These are phyloP conservation scores for Microplitis demolitor DNA, from an alignment of 1,140 invertebrate species.

Conservation along the genomic window DNA sequence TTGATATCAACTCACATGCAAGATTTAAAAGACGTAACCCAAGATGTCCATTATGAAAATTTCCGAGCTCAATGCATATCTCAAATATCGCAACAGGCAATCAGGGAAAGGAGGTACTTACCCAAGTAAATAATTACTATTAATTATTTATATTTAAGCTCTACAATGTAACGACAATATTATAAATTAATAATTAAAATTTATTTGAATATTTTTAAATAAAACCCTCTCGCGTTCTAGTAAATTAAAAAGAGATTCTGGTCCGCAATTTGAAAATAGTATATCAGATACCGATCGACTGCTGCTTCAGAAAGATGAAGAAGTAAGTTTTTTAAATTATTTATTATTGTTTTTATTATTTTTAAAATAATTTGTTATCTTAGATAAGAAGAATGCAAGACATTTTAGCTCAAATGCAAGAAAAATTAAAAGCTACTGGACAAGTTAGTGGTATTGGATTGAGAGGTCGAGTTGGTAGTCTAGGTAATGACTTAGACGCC, in stretches of 20 bases:
- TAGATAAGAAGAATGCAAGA: slow-evolving; percentile 95
- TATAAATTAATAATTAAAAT: no score
- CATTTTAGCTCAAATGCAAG: slow-evolving; percentile 96
- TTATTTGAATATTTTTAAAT: no score
- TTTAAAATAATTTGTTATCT: slow-evolving; percentile 31
- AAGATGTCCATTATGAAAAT: slow-evolving; percentile 96
- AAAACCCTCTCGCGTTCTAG: slow-evolving; percentile 55
- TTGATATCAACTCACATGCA: slow-evolving; percentile 96
- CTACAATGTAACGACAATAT: no score
- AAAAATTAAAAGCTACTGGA: slow-evolving; percentile 84
- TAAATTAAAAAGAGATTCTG: slow-evolving; percentile 86
- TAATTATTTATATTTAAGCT: not conserved
- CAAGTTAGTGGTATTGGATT: slow-evolving; percentile 55
- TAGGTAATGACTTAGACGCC: slow-evolving; percentile 54
- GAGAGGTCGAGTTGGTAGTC: slow-evolving; percentile 51
- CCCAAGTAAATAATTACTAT: slow-evolving; percentile 51
- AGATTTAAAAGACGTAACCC: slow-evolving; percentile 92
- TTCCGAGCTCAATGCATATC: slow-evolving; percentile 90
- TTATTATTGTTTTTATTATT: not conserved
- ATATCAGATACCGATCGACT: slow-evolving; percentile 85
- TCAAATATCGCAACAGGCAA: slow-evolving; percentile 85
- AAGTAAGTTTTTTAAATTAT: slow-evolving; percentile 65
- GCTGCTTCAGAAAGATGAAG: slow-evolving; percentile 90
- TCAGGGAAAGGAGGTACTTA: slow-evolving; percentile 76
- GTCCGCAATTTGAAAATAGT: slow-evolving; percentile 72